These are phyloP conservation scores for Sebastes iracundus DNA, from an alignment of 2,797 vertebrate genomes.

Conservation along the genomic window DNA sequence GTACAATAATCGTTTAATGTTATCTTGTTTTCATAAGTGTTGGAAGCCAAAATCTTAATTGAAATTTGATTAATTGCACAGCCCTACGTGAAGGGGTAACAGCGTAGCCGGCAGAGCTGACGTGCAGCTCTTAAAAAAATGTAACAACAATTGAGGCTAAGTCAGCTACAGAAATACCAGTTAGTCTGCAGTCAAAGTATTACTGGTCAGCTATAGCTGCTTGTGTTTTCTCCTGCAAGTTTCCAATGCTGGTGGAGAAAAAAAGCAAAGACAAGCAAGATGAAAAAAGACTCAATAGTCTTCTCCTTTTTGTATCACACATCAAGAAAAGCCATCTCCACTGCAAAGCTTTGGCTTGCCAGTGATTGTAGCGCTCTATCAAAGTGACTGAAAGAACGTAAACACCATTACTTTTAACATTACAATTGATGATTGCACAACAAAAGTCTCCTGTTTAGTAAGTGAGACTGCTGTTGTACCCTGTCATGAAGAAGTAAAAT, in stretches of 20 bases:
- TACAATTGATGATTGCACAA: background rate
- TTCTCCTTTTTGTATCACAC: background rate
- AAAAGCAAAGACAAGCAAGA: background rate
- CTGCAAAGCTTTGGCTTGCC: background rate
- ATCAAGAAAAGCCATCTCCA: background rate
- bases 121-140: background rate
- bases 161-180: background rate
- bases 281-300: background rate
- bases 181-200: background rate
- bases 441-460: background rate
- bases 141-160: background rate
- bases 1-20: too few species aligned
- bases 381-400: background rate
- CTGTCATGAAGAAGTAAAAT: background rate
- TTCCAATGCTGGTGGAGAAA: background rate
- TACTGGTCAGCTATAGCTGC: too few species aligned
- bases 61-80: too few species aligned
- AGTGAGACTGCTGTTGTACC: background rate
- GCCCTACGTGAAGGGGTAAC: background rate
- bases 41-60: too few species aligned
- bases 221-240: background rate
- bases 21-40: too few species aligned
- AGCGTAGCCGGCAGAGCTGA: background rate
- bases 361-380: background rate
- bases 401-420: conserved; percentile 2